Base-by-base conservation (phyloP, 2,797 vertebrate genomes). In the Danio jaintianensis region DNA sequence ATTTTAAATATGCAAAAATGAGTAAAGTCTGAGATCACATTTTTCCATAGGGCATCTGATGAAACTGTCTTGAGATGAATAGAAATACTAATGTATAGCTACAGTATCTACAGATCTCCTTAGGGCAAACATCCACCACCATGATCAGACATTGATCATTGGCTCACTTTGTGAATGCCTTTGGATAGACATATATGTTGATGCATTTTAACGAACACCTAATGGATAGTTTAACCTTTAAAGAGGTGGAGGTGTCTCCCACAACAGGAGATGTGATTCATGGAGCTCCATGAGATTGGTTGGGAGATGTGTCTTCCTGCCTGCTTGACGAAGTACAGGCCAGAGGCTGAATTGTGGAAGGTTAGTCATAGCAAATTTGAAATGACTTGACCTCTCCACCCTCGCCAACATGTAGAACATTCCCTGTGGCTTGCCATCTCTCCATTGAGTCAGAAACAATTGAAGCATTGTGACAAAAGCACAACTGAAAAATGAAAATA, bases 141-240 rank as follows among this genome's bases (percentile, higher is more conserved):
- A 61, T 56, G 52, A 81, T 47, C 79, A 84, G 79, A 74, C 74
- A 79, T 80, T 67, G 82, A 85, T 45, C 43, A n/a, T 75, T 67
- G 73, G 5, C 43, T 78, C 55, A 52, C 29, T 50, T 50, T 45
- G 6, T 75, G 38, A 52, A 63, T 62, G 12, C 11, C 38, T 13
- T 18, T 22, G 3, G 38, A 7, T 69, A 50, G 29, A 63, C 68
- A 56, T 45, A 36, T 13, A 20, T 67, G 4, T 13, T 82, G 83
- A 86, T 85, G 88, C 86, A 91, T 91, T 89, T 87, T 89, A 88
- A 92, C 87, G 75, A 78, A 81, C 42, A 86, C 79, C 84, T 88
- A 66, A 88, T 81, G 85, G 82, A 68, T 89, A 85, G 84, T 82
- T 92, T 90, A 90, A 91, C 90, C 89, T 91, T 91, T 91, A 69